These are phyloP conservation scores for Microctenopoma steveboyesi DNA, from an alignment of 2,797 vertebrate genomes.

Conservation along the genomic window DNA sequence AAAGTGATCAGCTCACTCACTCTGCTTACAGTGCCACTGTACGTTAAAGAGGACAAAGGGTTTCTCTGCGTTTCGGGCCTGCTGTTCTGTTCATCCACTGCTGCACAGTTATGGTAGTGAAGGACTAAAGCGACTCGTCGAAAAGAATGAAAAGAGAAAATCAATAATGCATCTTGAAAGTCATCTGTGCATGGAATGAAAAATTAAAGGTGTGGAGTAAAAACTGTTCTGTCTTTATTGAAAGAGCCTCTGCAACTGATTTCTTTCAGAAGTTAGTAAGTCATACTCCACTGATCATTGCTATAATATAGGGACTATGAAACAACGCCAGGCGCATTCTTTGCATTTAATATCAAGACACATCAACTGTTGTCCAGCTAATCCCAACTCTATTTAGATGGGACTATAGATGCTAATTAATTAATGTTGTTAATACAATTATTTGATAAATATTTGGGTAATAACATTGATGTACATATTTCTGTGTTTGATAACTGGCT, in stretches of 20 bases:
- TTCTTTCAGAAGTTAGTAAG: constrained; percentile 5
- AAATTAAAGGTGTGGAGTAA: constrained; percentile 10
- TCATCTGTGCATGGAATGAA: constrained; percentile 38
- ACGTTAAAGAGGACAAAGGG: background rate
- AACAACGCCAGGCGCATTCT: background rate
- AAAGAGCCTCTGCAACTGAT: constrained; percentile 19
- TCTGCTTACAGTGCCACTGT: background rate
- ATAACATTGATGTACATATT: background rate
- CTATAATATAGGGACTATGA: constrained; percentile 4
- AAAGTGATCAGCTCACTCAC: constrained; percentile 18
- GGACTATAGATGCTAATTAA: background rate
- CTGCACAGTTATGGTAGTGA: background rate
- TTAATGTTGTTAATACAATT: background rate
- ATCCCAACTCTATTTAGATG: background rate
- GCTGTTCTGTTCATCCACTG: constrained; percentile 10
- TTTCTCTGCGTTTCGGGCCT: background rate
- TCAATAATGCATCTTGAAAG: constrained; percentile 36
- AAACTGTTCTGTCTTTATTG: constrained; percentile 16
- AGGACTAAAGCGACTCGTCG: background rate
- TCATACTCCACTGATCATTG: constrained; percentile 4
- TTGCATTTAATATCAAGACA: background rate
- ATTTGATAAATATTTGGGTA: background rate
- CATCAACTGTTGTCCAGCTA: background rate
- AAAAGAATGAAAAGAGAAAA: constrained; percentile 36
- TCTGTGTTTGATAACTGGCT: background rate